Base-by-base conservation (phyloP, 2,888 invertebrate genomes). In the Mystacides longicornis region DNA sequence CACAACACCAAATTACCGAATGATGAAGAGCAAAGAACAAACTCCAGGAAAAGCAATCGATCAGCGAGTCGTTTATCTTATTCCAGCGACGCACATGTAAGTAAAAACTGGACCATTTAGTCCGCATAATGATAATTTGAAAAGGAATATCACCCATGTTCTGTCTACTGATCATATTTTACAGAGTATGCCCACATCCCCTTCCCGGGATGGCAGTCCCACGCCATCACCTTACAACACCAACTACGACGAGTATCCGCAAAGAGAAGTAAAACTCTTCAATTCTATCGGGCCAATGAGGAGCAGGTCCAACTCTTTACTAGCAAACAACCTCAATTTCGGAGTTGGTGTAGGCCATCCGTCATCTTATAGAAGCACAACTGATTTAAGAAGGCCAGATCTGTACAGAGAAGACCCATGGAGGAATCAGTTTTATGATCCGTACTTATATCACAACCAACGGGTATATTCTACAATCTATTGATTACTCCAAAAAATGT, bases 51-150 rank as follows among this genome's bases (percentile, higher is more conserved):
- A 22, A 73, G 82, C 58, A 80, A 81, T 62, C 72, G 82, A 60
- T 82, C 83, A n/a, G 76, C 80, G 52, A 85, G 85, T 66, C 71
- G 83, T 55, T 82, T 82, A 62, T 85, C 85, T 1, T 74, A 83
- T 59, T 81, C 82, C 51, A 83, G 83, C 64, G 85, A 85, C 65
- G 82, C 83, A 2, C 80, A 83, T 67, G 85, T 84, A 69, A 67
- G 68, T 65, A 48, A 37, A 23, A 23, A 3, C 43, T 16, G n/a
- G n/a, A n/a, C n/a, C n/a, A n/a, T n/a, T n/a, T n/a, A n/a, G n/a
- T n/a, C n/a, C n/a, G n/a, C n/a, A n/a, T n/a, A n/a, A n/a, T n/a
- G n/a, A n/a, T n/a, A n/a, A n/a, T n/a, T n/a, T n/a, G n/a, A n/a
- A n/a, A n/a, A n/a, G n/a, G 18, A 45, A 3, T 4, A 11, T 3